phyloP scores from a whole-genome alignment of 1,140 invertebrate species.

The Neodiprion lecontei region DNA sequence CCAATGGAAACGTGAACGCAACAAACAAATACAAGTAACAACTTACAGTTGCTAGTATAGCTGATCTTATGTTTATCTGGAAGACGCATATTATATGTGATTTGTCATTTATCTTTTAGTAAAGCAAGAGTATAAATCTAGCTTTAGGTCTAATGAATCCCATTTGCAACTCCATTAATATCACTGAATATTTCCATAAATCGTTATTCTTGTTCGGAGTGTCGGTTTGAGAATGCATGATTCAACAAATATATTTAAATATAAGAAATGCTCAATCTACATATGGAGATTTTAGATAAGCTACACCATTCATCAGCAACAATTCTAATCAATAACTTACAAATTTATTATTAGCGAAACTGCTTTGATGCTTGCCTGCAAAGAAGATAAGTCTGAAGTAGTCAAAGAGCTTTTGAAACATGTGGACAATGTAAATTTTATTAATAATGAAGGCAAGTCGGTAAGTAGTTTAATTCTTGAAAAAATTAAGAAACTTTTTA shows the following conservation, averaged over 20 bases:
- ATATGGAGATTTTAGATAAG: too few species aligned
- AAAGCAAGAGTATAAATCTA: too few species aligned
- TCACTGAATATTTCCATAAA: too few species aligned
- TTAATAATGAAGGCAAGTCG: slow-evolving; percentile 62
- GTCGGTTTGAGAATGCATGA: too few species aligned
- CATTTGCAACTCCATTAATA: too few species aligned
- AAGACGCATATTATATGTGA: not conserved
- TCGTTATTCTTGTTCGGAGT: too few species aligned
- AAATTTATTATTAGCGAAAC: slow-evolving; percentile 53
- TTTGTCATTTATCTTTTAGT: too few species aligned
- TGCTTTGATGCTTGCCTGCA: slow-evolving; percentile 64
- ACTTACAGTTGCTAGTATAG: slow-evolving; percentile 1
- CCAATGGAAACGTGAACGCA: slow-evolving; percentile 46
- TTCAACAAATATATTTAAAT: too few species aligned
- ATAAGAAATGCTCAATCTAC: too few species aligned
- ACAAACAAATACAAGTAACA: slow-evolving; percentile 39
- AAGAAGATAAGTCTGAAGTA: slow-evolving; percentile 52
- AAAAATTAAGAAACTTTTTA: not conserved
- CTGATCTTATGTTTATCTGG: slow-evolving; percentile 2
- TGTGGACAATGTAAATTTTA: slow-evolving; percentile 60
- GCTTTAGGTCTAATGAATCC: too few species aligned
- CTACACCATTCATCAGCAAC: too few species aligned
- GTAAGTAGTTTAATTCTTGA: slow-evolving; percentile 44
- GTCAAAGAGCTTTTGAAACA: slow-evolving; percentile 58
- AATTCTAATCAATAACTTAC: slow-evolving; percentile 6